Evolutionary conservation across 53 echinoderm and acorn worm species (phyloP), one percentile per base, ranked within the genome.

Genomic region (Actinopyga echinites): DNA sequence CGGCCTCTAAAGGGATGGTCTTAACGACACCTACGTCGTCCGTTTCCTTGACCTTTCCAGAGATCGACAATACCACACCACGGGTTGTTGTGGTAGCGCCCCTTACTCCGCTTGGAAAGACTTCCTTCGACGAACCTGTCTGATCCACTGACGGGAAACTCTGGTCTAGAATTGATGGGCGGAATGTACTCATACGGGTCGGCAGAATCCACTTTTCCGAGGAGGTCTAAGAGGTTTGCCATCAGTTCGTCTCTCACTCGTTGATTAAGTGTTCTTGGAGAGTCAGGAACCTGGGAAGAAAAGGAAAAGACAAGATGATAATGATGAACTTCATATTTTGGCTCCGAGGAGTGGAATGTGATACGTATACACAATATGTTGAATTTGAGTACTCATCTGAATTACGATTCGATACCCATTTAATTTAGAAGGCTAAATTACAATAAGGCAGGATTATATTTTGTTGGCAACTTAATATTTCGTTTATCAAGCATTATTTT

Each of bases 61-160:
- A 77, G 24, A 49, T 77, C 77, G 25, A 56, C 77, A 20, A 77
- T 55, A 21, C 54, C 54, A 43, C 77, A 77, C 77, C 77, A 77
- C 12, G 53, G 77, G 54, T 20, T 56, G 30, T 30, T 55, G 49
- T 49, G 49, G 32, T 68, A 68, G 12, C 71, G 71, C 2, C 55
- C 26, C 32, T 56, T 77, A 77, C 77, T 56, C 77, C 77, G 15
- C 77, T 77, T 77, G 56, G 77, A 55, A 77, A 77, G 77, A 56
- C 56, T 77, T 9, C 56, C 77, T 8, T 77, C 54, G 1, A 30
- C 62, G 77, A 77, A 77, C 17, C 56, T 77, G 31, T 62, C 30
- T 13, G 23, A 30, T 52, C 56, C 6, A 5, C 9, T 62, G 62
- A 62, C 30, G 30, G 42, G 43, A 45, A 43, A 77, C 77, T 55